Conservation (phyloP, 2,888 invertebrate species). For the Lochmaea capreae region DNA sequence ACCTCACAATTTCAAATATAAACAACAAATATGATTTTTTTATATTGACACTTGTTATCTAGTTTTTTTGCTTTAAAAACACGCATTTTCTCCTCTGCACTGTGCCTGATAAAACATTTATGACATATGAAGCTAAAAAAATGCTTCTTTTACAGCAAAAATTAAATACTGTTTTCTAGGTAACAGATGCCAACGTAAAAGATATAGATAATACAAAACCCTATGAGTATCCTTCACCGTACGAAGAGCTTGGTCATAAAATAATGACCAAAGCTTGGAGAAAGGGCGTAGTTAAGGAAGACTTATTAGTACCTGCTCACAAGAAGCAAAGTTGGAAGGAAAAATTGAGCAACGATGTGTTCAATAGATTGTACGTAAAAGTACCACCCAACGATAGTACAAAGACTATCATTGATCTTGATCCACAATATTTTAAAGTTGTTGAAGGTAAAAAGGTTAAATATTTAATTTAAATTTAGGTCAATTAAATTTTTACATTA, state of each 20-base stretch:
- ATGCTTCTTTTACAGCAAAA: no score
- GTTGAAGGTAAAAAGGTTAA: slow-evolving; percentile 66
- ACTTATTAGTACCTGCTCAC: slow-evolving; percentile 56
- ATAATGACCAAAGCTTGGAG: slow-evolving; percentile 63
- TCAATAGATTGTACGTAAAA: slow-evolving; percentile 70
- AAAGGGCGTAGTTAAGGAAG: slow-evolving; percentile 56
- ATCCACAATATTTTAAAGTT: slow-evolving; percentile 74
- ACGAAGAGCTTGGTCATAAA: slow-evolving; percentile 64
- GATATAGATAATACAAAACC: slow-evolving; percentile 58
- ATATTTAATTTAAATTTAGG: no score
- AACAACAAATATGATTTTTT: no score
- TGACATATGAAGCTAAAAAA: no score
- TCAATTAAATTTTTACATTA: no score
- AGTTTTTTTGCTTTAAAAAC: no score
- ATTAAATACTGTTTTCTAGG: background rate
- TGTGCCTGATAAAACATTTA: no score
- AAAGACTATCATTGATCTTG: slow-evolving; percentile 73
- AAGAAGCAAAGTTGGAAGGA: slow-evolving; percentile 60
- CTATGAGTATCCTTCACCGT: slow-evolving; percentile 63
- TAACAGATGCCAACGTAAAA: slow-evolving; percentile 33
- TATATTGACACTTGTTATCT: no score
- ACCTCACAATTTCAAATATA: no score
- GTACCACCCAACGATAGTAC: slow-evolving; percentile 67
- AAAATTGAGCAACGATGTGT: slow-evolving; percentile 66
- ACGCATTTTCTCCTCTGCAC: no score